Conservation (phyloP, 2,888 invertebrate genomes). For the Agrotis segetum region DNA sequence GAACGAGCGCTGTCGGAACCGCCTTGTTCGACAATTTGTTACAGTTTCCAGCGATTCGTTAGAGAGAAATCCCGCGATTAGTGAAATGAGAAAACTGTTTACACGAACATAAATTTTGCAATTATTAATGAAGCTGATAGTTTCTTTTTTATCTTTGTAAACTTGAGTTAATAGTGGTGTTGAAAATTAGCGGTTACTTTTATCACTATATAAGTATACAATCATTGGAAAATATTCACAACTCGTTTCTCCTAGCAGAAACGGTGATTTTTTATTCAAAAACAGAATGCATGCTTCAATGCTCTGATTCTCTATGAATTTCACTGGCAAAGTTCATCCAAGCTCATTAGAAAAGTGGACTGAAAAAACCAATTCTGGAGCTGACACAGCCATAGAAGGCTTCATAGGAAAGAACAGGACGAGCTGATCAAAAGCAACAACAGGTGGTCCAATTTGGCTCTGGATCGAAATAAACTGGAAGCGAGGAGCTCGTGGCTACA, state of each 20-base stretch:
- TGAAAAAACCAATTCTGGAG: no score
- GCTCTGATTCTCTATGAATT: not conserved
- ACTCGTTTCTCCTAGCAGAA: no score
- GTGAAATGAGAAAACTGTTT: conserved; percentile 35
- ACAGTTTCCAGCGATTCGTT: conserved; percentile 40
- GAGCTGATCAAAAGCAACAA: no score
- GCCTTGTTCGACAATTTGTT: conserved; percentile 61
- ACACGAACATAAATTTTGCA: conserved; percentile 8
- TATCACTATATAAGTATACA: no score
- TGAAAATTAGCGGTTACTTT: not conserved
- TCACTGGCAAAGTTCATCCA: not conserved
- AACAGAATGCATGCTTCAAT: not conserved
- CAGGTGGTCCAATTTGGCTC: no score
- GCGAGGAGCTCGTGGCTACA: no score
- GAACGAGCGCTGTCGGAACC: conserved; percentile 58
- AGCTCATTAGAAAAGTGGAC: not conserved
- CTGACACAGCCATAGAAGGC: no score
- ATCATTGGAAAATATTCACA: no score
- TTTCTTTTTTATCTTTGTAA: not conserved
- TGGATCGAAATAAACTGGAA: no score
- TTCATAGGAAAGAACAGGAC: no score
- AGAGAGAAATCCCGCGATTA: conserved; percentile 40
- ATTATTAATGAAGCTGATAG: conserved; percentile 4
- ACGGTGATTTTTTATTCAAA: no score
- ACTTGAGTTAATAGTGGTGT: not conserved